Conservation (phyloP, 2,888 invertebrate genomes). For the Torymus tubicola region DNA sequence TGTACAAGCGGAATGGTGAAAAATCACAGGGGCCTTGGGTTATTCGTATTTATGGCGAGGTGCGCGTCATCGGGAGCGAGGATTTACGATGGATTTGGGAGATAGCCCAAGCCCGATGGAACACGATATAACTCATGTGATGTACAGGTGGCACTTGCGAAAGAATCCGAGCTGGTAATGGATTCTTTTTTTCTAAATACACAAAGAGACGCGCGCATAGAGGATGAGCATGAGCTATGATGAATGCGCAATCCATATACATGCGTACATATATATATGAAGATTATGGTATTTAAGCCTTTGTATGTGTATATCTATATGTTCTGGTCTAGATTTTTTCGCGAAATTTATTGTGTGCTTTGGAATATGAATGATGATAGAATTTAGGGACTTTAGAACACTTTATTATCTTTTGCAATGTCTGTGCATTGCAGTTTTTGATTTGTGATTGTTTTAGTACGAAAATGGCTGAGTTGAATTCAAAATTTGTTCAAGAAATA, state of each 20-base stretch:
- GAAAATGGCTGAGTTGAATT: background rate
- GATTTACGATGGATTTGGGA: conserved; percentile 45
- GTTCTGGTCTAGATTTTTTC: background rate
- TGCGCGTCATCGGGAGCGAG: conserved; percentile 40
- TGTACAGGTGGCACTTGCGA: conserved; percentile 16
- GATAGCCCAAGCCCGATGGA: conserved; percentile 17
- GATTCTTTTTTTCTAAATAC: conserved; percentile 19
- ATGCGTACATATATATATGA: background rate
- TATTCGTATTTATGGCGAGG: too few relatives aligned
- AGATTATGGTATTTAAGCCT: conserved; percentile 20
- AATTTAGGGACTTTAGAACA: too few relatives aligned
- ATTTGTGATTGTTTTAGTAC: background rate
- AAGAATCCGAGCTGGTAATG: background rate
- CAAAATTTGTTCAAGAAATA: too few relatives aligned
- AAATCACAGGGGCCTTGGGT: too few relatives aligned
- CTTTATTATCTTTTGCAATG: background rate
- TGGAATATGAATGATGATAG: too few relatives aligned
- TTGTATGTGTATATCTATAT: conserved; percentile 7
- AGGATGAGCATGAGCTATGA: conserved; percentile 19
- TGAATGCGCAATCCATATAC: background rate
- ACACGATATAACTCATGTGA: background rate
- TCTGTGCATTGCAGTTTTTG: background rate
- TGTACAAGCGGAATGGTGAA: too few relatives aligned
- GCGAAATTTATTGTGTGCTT: too few relatives aligned
- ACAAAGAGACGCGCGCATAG: conserved; percentile 27